Evolutionary conservation across 2,888 invertebrate species (phyloP).

Genomic region (Caradrina clavipalpis): DNA sequence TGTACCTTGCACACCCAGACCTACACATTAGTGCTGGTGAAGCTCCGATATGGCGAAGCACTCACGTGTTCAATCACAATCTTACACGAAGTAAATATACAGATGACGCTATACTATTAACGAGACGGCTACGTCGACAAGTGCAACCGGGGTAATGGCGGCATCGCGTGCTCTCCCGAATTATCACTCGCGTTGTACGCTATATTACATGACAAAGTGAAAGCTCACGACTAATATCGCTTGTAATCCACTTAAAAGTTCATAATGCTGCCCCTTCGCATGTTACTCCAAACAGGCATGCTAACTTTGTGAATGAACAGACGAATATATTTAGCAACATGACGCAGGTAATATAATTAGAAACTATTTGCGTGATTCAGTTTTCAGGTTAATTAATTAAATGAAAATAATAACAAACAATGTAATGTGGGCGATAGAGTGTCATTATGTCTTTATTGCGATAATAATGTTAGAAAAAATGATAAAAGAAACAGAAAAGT

Average conservation of each 20-base stretch:
- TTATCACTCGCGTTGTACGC: conserved; percentile 78
- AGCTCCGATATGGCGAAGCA: conserved; percentile 14
- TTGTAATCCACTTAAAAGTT: conserved; percentile 85
- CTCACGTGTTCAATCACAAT: conserved; percentile 45
- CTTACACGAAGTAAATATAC: conserved; percentile 9
- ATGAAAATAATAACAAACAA: conserved; percentile 19
- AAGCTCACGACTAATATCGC: conserved; percentile 79
- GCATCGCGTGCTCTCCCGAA: conserved; percentile 81
- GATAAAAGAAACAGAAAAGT: conserved; percentile 1
- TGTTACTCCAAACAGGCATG: conserved; percentile 63
- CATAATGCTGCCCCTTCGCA: conserved; percentile 66
- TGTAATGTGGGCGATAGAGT: not conserved
- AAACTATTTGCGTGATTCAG: conserved; percentile 42
- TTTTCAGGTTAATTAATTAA: conserved; percentile 16
- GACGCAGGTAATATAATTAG: conserved; percentile 58
- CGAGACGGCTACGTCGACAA: conserved; percentile 67
- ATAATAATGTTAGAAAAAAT: not conserved
- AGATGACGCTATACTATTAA: conserved; percentile 49
- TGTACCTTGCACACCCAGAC: conserved; percentile 7
- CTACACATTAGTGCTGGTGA: not conserved
- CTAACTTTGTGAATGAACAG: conserved; percentile 66
- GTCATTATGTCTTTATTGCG: not conserved
- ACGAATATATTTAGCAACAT: conserved; percentile 55
- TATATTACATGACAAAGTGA: conserved; percentile 79
- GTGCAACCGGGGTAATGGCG: conserved; percentile 73